phyloP scores from a whole-genome alignment of 2,113 vertebrate genomes.

The Zosterops pallidus region DNA sequence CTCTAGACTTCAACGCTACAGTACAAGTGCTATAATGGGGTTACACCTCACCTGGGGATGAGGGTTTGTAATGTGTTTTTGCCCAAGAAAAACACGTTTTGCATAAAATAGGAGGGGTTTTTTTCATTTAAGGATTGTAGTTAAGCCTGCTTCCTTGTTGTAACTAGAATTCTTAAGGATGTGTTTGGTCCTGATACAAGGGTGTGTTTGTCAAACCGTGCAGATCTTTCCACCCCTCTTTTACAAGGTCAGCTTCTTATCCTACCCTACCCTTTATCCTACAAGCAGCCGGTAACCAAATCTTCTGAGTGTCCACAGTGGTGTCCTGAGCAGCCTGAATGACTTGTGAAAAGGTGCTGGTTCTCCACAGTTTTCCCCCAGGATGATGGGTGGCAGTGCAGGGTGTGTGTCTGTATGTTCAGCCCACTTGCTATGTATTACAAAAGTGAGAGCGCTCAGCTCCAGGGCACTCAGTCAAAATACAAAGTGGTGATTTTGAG shows the following conservation, averaged over 20 bases:
- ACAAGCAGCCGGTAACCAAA: background rate
- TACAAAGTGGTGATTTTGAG: background rate
- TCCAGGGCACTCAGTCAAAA: background rate
- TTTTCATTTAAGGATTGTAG: background rate
- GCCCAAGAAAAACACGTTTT: background rate
- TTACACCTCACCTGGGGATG: background rate
- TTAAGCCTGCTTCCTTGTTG: background rate
- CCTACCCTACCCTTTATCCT: background rate
- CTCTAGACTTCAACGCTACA: background rate
- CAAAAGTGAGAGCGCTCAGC: background rate
- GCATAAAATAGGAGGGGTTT: background rate
- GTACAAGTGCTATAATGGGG: background rate
- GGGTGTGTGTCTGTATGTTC: background rate
- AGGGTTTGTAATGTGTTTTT: background rate
- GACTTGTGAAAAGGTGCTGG: background rate
- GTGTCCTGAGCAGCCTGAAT: background rate
- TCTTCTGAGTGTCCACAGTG: background rate
- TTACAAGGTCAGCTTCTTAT: background rate
- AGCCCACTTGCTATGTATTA: background rate
- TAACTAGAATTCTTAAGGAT: background rate
- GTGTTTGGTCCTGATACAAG: background rate
- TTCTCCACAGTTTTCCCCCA: fast-evolving
- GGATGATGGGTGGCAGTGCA: background rate
- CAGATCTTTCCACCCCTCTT: background rate
- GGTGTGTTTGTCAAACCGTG: background rate